A percentile compares a stretch with the other conserved stretches of the same genome.
These are phyloP conservation scores for Cinclus cinclus DNA, from an alignment of 2,113 vertebrate species.

Conservation along the genomic window DNA sequence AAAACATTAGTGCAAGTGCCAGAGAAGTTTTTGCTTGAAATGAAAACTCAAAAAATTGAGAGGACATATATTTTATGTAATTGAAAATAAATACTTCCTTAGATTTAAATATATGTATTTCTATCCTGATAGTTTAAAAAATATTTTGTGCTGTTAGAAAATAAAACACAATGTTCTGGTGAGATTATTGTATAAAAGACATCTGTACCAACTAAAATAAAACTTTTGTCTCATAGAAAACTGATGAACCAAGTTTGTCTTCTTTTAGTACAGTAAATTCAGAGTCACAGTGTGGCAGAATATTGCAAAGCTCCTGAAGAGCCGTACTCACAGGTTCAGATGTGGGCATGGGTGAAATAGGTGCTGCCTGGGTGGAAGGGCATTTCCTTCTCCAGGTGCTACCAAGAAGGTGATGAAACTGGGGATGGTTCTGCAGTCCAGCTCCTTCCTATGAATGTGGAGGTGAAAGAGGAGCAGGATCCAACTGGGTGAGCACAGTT, in stretches of 20 bases:
- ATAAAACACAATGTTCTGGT: background rate
- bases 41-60: background rate
- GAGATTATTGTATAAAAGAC: background rate
- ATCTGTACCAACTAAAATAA: background rate
- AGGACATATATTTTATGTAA: background rate
- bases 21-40: constrained; percentile 29
- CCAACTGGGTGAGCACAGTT: background rate
- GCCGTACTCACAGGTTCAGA: too few relatives aligned
- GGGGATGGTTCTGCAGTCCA: background rate
- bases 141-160: background rate
- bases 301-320: background rate
- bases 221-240: background rate
- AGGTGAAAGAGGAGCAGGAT: background rate
- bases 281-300: background rate
- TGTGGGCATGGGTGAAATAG: background rate
- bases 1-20: constrained; percentile 21
- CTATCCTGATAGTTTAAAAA: background rate
- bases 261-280: background rate
- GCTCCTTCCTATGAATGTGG: background rate
- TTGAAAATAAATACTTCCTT: background rate
- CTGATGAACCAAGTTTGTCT: background rate
- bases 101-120: background rate
- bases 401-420: background rate
- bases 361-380: background rate
- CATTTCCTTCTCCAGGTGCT: background rate